Conservation (phyloP, 2,888 invertebrate species). For the Habroteleia sp. region DNA sequence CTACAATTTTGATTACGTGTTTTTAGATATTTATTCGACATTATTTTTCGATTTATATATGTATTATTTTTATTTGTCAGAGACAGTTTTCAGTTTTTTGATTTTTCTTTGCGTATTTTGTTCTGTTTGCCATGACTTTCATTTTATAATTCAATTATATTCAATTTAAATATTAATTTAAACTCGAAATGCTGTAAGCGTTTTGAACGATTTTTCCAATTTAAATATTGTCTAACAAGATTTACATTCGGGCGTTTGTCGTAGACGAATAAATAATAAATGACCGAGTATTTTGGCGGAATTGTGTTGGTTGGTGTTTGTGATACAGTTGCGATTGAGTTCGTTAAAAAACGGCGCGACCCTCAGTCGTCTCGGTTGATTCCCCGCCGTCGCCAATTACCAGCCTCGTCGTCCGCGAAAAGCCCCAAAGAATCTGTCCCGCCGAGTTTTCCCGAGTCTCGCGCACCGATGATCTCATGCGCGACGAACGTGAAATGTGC, state of each 20-base stretch:
- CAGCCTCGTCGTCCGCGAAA: conserved; percentile 37
- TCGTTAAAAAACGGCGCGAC: conserved; percentile 33
- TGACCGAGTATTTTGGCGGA: neutral
- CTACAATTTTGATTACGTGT: too few species aligned
- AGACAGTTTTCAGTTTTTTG: too few species aligned
- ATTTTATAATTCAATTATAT: neutral
- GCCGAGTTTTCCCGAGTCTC: conserved; percentile 48
- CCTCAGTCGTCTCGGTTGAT: conserved; percentile 19
- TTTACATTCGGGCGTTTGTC: neutral
- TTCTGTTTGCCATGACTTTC: too few species aligned
- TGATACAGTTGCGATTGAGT: conserved; percentile 22
- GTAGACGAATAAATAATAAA: conserved; percentile 25
- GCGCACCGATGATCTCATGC: conserved; percentile 58
- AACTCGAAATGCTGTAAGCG: too few species aligned
- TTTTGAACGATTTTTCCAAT: neutral
- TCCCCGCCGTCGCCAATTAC: conserved; percentile 38
- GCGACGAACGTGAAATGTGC: conserved; percentile 55
- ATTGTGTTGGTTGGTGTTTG: conserved; percentile 9
- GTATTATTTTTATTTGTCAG: too few species aligned
- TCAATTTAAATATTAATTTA: too few species aligned
- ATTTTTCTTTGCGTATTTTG: too few species aligned
- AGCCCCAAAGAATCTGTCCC: conserved; percentile 49
- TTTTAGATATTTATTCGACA: too few species aligned
- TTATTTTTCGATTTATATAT: too few species aligned
- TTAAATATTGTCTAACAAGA: neutral